A percentile compares a stretch with the other conserved stretches of the same genome.
phyloP scores from a whole-genome alignment of 2,113 vertebrate genomes.

The Brachyhypopomus occidentalis region DNA sequence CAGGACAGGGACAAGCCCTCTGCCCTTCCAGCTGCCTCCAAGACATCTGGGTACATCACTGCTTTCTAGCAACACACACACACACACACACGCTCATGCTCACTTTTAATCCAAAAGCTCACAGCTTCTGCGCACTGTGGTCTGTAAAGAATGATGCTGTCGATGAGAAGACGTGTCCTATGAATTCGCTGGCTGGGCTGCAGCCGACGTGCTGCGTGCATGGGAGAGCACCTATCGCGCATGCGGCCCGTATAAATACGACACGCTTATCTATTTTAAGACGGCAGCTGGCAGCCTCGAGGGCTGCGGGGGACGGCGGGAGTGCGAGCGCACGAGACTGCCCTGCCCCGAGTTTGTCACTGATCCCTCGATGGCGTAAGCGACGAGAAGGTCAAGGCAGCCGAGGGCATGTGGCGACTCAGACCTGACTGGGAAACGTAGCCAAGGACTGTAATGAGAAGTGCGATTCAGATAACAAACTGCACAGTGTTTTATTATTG shows the following conservation, averaged over 20 bases:
- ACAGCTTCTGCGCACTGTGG: not conserved
- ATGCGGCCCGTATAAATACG: conserved; percentile 52
- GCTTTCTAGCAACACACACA: conserved; percentile 45
- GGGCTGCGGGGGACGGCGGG: conserved; percentile 48
- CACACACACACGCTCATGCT: conserved; percentile 27
- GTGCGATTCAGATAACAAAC: conserved; percentile 36
- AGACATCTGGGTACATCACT: conserved; percentile 71
- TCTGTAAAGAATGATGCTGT: conserved; percentile 23
- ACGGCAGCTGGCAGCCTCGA: conserved; percentile 54
- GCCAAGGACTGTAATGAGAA: conserved; percentile 6
- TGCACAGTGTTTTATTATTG: conserved; percentile 45
- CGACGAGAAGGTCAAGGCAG: conserved; percentile 62
- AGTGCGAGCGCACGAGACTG: conserved; percentile 64
- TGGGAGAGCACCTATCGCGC: conserved; percentile 59
- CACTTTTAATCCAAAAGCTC: not conserved
- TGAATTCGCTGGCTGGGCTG: conserved; percentile 60
- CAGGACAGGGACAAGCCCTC: conserved; percentile 72
- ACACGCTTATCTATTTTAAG: conserved; percentile 81
- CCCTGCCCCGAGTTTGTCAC: conserved; percentile 60
- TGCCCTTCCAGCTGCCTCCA: conserved; percentile 68
- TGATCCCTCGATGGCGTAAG: conserved; percentile 67
- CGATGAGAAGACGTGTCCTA: not conserved
- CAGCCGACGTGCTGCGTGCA: conserved; percentile 49
- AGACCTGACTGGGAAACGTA: conserved; percentile 35
- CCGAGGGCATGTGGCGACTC: conserved; percentile 34